A percentile compares a stretch with the other conserved stretches of the same genome.
Evolutionary conservation across 2,113 vertebrate genomes (phyloP).

Genomic region (Gnathonemus longibarbis): DNA sequence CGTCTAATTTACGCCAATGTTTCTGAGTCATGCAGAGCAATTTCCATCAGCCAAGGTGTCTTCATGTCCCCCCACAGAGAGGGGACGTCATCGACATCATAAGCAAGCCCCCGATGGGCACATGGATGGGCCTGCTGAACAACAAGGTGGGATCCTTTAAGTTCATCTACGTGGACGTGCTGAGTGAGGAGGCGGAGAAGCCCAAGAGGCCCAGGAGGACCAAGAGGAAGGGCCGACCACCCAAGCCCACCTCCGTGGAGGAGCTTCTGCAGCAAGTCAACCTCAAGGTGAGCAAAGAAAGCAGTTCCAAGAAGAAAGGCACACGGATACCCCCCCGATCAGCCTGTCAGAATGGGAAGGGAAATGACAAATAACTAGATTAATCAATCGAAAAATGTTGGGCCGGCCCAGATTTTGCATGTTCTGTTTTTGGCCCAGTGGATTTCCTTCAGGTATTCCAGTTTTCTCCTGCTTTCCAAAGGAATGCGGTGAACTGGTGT

Average conservation of each 20-base stretch:
- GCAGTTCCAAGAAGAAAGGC: background rate
- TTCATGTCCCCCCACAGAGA: slow-evolving; percentile 56
- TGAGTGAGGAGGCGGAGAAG: slow-evolving; percentile 81
- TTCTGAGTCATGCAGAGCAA: background rate
- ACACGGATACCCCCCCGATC: background rate
- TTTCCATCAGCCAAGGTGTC: background rate
- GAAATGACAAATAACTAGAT: background rate
- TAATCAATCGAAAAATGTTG: background rate
- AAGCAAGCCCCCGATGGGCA: slow-evolving; percentile 96
- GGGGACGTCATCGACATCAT: slow-evolving; percentile 95
- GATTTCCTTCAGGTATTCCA: background rate
- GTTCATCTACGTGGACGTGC: slow-evolving; percentile 91
- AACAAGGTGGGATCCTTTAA: slow-evolving; percentile 97
- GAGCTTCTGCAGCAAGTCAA: slow-evolving; percentile 91
- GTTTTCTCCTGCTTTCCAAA: background rate
- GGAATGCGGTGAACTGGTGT: background rate
- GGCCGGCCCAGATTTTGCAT: background rate
- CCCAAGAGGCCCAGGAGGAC: slow-evolving; percentile 74
- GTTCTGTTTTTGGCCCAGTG: background rate
- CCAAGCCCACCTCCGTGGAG: slow-evolving; percentile 88
- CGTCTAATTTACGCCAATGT: background rate
- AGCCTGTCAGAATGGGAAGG: background rate
- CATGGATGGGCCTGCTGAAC: slow-evolving; percentile 94
- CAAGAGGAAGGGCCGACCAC: slow-evolving; percentile 72
- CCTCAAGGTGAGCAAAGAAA: slow-evolving; percentile 67